Conservation (phyloP, 2,888 invertebrate genomes). For the Nephrotoma flavescens region DNA sequence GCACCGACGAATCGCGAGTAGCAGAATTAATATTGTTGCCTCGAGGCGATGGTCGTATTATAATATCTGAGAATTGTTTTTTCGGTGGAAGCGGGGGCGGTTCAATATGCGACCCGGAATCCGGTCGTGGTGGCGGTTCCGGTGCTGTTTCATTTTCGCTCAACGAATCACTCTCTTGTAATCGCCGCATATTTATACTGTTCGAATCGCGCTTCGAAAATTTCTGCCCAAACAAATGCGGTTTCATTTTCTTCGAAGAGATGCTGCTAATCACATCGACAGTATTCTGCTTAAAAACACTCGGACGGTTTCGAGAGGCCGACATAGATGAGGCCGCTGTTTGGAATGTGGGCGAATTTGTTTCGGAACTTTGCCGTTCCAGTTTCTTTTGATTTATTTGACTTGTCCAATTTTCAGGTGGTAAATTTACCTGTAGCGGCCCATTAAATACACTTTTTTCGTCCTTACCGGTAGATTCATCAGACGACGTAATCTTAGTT, state of each 20-base stretch:
- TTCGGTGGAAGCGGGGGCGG: constrained; percentile 63
- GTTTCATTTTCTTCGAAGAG: constrained; percentile 30
- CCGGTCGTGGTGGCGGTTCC: constrained; percentile 32
- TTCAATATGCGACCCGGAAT: constrained; percentile 37
- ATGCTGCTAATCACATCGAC: constrained; percentile 35
- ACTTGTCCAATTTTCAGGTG: constrained; percentile 40
- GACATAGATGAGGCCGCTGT: constrained; percentile 15
- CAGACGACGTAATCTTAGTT: constrained; percentile 18
- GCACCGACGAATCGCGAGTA: constrained; percentile 13
- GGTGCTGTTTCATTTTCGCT: constrained; percentile 32
- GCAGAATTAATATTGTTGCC: neutral
- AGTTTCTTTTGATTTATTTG: constrained; percentile 26
- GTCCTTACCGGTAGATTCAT: constrained; percentile 24
- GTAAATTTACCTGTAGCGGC: constrained; percentile 52
- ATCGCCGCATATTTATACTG: constrained; percentile 31
- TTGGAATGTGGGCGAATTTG: constrained; percentile 4
- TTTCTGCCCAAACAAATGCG: constrained; percentile 31
- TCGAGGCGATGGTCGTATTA: constrained; percentile 31
- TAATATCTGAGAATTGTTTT: constrained; percentile 42
- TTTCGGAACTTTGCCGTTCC: constrained; percentile 2
- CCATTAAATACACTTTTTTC: constrained; percentile 40
- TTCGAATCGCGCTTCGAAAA: constrained; percentile 31
- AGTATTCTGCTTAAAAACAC: constrained; percentile 28
- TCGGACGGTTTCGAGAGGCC: constrained; percentile 17
- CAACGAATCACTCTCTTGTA: constrained; percentile 32